Conservation (phyloP, 92 coral and sea anemone genomes). For the Pocillopora meandrina region DNA sequence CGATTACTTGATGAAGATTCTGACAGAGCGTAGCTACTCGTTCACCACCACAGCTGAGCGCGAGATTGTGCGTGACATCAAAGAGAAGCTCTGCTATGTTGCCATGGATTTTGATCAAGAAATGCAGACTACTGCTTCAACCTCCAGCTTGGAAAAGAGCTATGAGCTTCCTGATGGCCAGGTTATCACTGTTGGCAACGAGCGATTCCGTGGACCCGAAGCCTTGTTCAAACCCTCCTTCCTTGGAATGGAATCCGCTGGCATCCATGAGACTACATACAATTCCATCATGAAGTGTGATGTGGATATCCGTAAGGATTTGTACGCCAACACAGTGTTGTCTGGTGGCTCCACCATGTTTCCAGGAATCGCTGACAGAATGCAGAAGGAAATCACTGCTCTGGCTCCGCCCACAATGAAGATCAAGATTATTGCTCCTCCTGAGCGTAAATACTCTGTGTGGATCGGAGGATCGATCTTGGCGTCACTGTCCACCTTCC, state of each 20-base stretch:
- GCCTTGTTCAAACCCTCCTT: constrained; percentile 94
- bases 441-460: constrained; percentile 99
- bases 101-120: constrained; percentile 96
- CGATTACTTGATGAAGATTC: constrained; percentile 96
- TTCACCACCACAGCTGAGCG: constrained; percentile 99
- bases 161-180: constrained; percentile 98
- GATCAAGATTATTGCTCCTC: constrained; percentile 99
- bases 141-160: constrained; percentile 93
- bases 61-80: constrained; percentile 98
- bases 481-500: constrained; percentile 99
- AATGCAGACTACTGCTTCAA: constrained; percentile 88
- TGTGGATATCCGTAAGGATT: constrained; percentile 98
- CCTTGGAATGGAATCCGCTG: constrained; percentile 97
- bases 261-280: constrained; percentile 95
- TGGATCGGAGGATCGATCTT: constrained; percentile 99
- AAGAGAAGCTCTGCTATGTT: constrained; percentile 93
- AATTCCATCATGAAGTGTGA: constrained; percentile 99
- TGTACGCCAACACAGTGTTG: constrained; percentile 96
- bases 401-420: constrained; percentile 99
- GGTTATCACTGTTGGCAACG: constrained; percentile 97
- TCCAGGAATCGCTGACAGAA: constrained; percentile 99
- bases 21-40: constrained; percentile 99
- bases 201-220: constrained; percentile 94
- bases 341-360: constrained; percentile 99
- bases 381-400: constrained; percentile 97